These are phyloP conservation scores for Drosophila lowei DNA, from an alignment of 1,140 invertebrate species.

Conservation along the genomic window DNA sequence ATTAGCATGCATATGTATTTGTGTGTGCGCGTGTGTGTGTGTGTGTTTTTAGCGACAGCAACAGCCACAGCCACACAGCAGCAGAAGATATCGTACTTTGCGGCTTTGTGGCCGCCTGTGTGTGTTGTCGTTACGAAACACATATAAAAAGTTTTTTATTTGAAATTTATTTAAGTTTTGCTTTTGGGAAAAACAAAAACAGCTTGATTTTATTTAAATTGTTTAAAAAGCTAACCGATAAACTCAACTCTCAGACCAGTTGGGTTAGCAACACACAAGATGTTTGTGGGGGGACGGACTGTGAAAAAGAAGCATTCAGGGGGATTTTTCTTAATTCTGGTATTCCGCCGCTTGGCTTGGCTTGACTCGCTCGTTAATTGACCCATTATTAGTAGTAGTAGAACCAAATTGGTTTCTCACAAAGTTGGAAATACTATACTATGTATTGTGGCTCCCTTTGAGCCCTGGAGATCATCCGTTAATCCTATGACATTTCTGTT, in stretches of 20 bases:
- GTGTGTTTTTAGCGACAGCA: no score
- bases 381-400: no score
- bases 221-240: constrained; percentile 11
- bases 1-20: constrained; percentile 69
- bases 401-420: no score
- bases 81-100: constrained; percentile 58
- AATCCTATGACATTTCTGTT: no score
- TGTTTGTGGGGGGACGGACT: no score
- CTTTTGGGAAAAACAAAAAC: constrained; percentile 15
- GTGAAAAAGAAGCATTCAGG: no score
- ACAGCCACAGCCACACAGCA: constrained; percentile 4
- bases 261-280: constrained; percentile 24
- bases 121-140: constrained; percentile 60
- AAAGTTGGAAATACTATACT: no score
- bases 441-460: no score
- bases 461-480: no score
- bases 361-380: no score
- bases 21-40: constrained; percentile 11
- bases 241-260: constrained; percentile 23
- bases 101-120: constrained; percentile 1
- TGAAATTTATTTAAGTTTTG: constrained; percentile 51
- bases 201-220: constrained; percentile 46
- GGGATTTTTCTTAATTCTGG: no score
- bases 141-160: constrained; percentile 56
- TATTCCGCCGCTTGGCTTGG: no score